Evolutionary conservation across 1,140 invertebrate species (phyloP).

Genomic region (Drosophila tropicalis): DNA sequence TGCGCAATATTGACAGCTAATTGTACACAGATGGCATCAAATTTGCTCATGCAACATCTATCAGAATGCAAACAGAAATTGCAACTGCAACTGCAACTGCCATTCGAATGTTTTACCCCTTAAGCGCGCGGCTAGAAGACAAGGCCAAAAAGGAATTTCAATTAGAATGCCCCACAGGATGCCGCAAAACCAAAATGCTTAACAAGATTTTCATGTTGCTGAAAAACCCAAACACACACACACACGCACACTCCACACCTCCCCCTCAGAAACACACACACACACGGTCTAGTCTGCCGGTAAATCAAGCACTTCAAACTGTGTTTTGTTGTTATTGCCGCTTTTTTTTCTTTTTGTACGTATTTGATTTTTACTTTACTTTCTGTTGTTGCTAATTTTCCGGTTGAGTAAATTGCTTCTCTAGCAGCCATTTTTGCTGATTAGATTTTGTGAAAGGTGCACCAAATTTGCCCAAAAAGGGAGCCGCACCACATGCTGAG

Average conservation of each 20-base stretch:
- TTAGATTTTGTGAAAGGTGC: slow-evolving; percentile 80
- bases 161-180: slow-evolving; percentile 72
- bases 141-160: slow-evolving; percentile 53
- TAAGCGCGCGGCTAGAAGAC: slow-evolving; percentile 20
- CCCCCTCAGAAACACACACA: slow-evolving; percentile 17
- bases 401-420: slow-evolving; percentile 75
- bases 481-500: slow-evolving; percentile 75
- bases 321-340: slow-evolving; percentile 15
- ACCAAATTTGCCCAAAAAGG: slow-evolving; percentile 80
- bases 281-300: slow-evolving; percentile 32
- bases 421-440: slow-evolving; percentile 60
- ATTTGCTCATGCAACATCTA: slow-evolving; percentile 62
- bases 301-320: slow-evolving; percentile 64
- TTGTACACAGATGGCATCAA: slow-evolving; percentile 77
- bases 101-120: background rate
- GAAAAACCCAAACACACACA: slow-evolving; percentile 17
- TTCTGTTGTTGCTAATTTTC: slow-evolving; percentile 69
- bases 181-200: slow-evolving; percentile 38
- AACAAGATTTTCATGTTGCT: slow-evolving; percentile 77
- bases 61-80: slow-evolving; percentile 18
- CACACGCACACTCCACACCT: slow-evolving; percentile 22
- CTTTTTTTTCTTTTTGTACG: slow-evolving; percentile 9
- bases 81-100: slow-evolving; percentile 1
- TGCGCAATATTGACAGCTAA: slow-evolving; percentile 79
- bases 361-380: slow-evolving; percentile 16